These are phyloP conservation scores for Diaphora mendica DNA, from an alignment of 2,888 invertebrate species.

Conservation along the genomic window DNA sequence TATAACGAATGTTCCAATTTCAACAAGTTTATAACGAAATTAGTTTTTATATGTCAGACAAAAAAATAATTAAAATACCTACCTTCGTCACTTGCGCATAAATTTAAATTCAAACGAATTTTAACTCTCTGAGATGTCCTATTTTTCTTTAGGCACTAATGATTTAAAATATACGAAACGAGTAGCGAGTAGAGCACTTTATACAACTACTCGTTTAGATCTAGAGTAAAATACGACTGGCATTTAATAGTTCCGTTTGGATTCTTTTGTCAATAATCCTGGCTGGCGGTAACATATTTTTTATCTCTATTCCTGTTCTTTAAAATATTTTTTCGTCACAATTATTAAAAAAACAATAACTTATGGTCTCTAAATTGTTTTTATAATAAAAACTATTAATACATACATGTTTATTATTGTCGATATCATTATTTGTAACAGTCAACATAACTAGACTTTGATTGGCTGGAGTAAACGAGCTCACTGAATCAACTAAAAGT, in stretches of 20 bases:
- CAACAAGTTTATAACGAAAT: background rate
- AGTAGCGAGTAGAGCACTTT: background rate
- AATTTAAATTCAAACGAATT: background rate
- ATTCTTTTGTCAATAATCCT: constrained; percentile 5
- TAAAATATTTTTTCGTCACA: background rate
- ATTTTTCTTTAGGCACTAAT: background rate
- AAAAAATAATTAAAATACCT: no score
- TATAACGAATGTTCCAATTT: background rate
- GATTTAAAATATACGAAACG: constrained; percentile 2
- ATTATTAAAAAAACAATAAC: background rate
- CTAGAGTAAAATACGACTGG: constrained; percentile 7
- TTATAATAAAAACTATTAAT: background rate
- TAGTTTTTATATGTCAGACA: background rate
- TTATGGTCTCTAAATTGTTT: background rate
- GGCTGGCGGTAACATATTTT: background rate
- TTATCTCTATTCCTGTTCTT: background rate
- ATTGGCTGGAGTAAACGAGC: constrained; percentile 2
- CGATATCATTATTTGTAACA: constrained; percentile 1
- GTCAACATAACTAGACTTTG: constrained; percentile 4
- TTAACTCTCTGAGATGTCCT: background rate
- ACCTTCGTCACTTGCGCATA: background rate
- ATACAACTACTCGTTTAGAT: constrained; percentile 2
- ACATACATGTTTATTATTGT: constrained; percentile 17
- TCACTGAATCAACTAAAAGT: constrained; percentile 3
- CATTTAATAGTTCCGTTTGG: background rate